Conservation (phyloP, 1,140 invertebrate genomes). For the Ephestia elutella region DNA sequence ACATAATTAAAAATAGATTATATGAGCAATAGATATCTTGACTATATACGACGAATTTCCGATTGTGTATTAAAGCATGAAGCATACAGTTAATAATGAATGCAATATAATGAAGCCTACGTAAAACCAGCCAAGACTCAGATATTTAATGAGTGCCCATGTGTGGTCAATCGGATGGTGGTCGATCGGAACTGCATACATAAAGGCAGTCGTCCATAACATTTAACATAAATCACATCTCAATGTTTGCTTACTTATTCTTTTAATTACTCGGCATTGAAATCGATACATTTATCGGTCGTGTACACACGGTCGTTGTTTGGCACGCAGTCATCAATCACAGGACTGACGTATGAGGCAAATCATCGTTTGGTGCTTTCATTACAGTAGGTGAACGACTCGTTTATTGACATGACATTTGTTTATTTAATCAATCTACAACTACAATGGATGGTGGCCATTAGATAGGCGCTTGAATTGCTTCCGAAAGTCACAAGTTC, state of each 20-base stretch:
- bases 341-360: slow-evolving; percentile 19
- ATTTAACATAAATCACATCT: background rate
- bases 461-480: too few species aligned
- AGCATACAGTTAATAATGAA: too few species aligned
- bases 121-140: too few species aligned
- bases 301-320: background rate
- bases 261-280: background rate
- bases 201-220: background rate
- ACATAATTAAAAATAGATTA: too few species aligned
- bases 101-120: too few species aligned
- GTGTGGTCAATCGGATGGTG: background rate
- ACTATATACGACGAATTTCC: too few species aligned
- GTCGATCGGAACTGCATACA: background rate
- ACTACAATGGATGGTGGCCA: too few species aligned
- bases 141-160: background rate
- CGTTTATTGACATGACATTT: slow-evolving; percentile 57
- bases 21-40: too few species aligned
- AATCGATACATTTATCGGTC: slow-evolving; percentile 2
- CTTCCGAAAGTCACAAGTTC: too few species aligned
- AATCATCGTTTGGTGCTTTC: slow-evolving; percentile 40
- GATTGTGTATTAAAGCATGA: too few species aligned
- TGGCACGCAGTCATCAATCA: slow-evolving; percentile 25
- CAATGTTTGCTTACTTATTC: background rate
- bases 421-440: slow-evolving; percentile 43
- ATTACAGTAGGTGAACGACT: slow-evolving; percentile 49